Conservation (phyloP, 2,113 vertebrate species). For the Aphyosemion australe region DNA sequence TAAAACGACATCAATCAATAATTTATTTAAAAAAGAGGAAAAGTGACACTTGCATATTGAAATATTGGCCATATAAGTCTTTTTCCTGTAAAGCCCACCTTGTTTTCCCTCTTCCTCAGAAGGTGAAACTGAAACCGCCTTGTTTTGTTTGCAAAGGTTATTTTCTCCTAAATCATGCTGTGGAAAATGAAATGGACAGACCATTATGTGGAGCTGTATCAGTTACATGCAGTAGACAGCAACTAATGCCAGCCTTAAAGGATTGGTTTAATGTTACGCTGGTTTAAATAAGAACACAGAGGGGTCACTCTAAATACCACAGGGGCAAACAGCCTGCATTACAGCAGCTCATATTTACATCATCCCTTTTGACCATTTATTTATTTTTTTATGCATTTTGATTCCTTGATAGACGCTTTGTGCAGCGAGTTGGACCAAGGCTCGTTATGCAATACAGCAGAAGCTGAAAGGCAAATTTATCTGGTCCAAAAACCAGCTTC, state of each 20-base stretch:
- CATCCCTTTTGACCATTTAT: conserved; percentile 11
- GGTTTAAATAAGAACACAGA: conserved; percentile 74
- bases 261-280: conserved; percentile 72
- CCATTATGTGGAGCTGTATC: conserved; percentile 73
- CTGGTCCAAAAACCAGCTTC: conserved; percentile 28
- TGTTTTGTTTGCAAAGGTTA: conserved; percentile 70
- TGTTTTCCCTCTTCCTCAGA: conserved; percentile 25
- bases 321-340: conserved; percentile 54
- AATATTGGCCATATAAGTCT: conserved; percentile 36
- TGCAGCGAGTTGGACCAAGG: conserved; percentile 93
- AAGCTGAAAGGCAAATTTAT: conserved; percentile 91
- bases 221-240: conserved; percentile 75
- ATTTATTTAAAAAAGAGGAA: conserved; percentile 35
- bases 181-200: conserved; percentile 71
- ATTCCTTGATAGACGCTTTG: conserved; percentile 84
- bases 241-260: conserved; percentile 71
- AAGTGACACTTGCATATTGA: conserved; percentile 80
- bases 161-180: conserved; percentile 72
- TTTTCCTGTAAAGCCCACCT: conserved; percentile 52
- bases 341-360: conserved; percentile 34
- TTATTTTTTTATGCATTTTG: conserved; percentile 37
- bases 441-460: conserved; percentile 93
- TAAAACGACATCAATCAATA: not conserved
- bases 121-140: conserved; percentile 54
- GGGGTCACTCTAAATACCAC: conserved; percentile 73